phyloP scores from a whole-genome alignment of 2,113 vertebrate genomes.

The Atlantisia rogersi region DNA sequence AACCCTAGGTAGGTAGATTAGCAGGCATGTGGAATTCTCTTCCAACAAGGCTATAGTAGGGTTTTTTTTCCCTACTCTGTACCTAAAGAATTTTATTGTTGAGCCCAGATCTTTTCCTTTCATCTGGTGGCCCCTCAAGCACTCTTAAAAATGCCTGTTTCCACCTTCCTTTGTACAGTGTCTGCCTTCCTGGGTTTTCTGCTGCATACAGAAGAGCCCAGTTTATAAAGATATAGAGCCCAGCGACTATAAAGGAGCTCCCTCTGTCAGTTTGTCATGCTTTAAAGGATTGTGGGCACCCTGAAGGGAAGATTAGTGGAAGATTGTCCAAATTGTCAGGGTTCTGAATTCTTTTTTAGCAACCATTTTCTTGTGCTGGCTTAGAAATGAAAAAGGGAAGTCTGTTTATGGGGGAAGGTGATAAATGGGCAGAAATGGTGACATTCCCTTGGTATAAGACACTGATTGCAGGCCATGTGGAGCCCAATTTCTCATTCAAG shows the following conservation, averaged over 20 bases:
- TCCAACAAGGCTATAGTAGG: not conserved
- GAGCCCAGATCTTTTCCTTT: not conserved
- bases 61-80: not conserved
- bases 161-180: conserved; percentile 1
- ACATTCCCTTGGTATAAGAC: not conserved
- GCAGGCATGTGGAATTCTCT: not conserved
- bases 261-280: conserved; percentile 52
- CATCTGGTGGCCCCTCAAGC: not conserved
- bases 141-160: not conserved
- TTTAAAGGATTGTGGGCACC: conserved; percentile 69
- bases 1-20: not conserved
- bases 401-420: not conserved
- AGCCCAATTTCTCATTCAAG: not conserved
- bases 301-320: conserved; percentile 62
- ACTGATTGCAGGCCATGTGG: not conserved
- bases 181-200: not conserved
- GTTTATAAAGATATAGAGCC: conserved; percentile 55
- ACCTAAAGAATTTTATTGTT: not conserved
- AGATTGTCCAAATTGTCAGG: conserved; percentile 38
- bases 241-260: not conserved
- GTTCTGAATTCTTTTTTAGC: conserved; percentile 34
- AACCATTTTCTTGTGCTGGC: not conserved
- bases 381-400: not conserved
- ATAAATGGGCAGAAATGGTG: not conserved
- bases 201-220: not conserved